Conservation (phyloP, 2,113 vertebrate genomes). For the Mustelus asterias region DNA sequence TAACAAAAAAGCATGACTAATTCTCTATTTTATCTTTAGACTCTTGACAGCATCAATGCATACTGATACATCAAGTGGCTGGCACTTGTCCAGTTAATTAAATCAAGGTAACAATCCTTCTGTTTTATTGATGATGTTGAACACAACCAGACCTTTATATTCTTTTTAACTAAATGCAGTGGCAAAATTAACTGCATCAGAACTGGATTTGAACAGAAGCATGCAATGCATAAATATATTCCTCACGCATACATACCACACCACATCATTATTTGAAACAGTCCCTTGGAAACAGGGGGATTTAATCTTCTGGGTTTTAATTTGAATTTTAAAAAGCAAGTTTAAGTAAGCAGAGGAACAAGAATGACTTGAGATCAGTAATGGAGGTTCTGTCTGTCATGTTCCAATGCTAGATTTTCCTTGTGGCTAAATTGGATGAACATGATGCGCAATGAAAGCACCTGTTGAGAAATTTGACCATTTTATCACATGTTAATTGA, state of each 20-base stretch:
- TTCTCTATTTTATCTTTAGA: slow-evolving; percentile 51
- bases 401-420: not conserved
- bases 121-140: slow-evolving; percentile 25
- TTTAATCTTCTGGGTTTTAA: not conserved
- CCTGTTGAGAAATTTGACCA: not conserved
- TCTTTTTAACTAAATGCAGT: not conserved
- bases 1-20: slow-evolving; percentile 69
- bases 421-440: not conserved
- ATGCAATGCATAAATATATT: not conserved
- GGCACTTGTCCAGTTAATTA: slow-evolving; percentile 58
- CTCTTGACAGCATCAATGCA: slow-evolving; percentile 56
- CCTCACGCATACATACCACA: not conserved
- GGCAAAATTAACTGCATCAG: not conserved
- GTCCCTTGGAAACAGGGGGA: not conserved
- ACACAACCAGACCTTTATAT: slow-evolving; percentile 1
- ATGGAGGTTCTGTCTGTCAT: not conserved
- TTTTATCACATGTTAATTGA: not conserved
- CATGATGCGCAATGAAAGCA: not conserved
- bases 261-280: not conserved
- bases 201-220: slow-evolving; percentile 1
- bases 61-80: slow-evolving; percentile 67
- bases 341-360: not conserved
- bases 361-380: no score
- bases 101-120: slow-evolving; percentile 33
- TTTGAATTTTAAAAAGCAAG: not conserved